Evolutionary conservation across 2,797 vertebrate genomes (phyloP).

Genomic region (Rhinogobio ventralis): DNA sequence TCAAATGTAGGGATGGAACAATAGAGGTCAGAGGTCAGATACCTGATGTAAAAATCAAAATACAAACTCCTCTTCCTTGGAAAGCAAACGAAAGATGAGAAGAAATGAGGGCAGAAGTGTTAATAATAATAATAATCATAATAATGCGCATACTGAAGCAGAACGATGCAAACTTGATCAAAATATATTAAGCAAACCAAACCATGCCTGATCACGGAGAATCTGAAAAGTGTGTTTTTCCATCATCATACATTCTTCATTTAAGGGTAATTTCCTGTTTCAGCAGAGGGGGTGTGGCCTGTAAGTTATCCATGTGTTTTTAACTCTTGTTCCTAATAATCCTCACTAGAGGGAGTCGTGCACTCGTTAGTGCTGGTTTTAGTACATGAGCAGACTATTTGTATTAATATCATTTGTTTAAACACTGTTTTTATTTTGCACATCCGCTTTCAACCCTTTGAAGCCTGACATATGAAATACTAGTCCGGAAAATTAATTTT

Average conservation of each 20-base stretch:
- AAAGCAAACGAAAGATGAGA: constrained; percentile 81
- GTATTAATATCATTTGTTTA: too few species aligned
- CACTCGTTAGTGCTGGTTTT: too few species aligned
- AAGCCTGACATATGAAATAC: too few species aligned
- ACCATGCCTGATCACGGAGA: neutral
- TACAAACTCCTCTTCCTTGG: constrained; percentile 96
- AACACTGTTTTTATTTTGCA: too few species aligned
- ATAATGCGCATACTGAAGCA: neutral
- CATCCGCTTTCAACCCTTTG: too few species aligned
- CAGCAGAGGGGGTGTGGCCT: too few species aligned
- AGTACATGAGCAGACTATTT: too few species aligned
- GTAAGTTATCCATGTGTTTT: neutral
- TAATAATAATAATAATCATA: neutral
- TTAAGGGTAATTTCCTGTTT: too few species aligned
- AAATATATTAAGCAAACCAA: neutral
- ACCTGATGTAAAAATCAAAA: constrained; percentile 98
- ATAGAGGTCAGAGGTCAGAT: constrained; percentile 73
- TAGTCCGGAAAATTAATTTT: too few species aligned
- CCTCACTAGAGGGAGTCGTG: too few species aligned
- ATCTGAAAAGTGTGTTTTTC: neutral
- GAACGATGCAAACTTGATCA: neutral
- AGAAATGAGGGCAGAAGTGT: neutral
- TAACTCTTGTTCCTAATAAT: too few species aligned
- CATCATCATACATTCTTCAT: too few species aligned
- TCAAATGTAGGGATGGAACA: constrained; percentile 7